Evolutionary conservation across 1,140 invertebrate species (phyloP), one percentile per base, ranked within the genome.

Genomic region (Oryctes rhinoceros): DNA sequence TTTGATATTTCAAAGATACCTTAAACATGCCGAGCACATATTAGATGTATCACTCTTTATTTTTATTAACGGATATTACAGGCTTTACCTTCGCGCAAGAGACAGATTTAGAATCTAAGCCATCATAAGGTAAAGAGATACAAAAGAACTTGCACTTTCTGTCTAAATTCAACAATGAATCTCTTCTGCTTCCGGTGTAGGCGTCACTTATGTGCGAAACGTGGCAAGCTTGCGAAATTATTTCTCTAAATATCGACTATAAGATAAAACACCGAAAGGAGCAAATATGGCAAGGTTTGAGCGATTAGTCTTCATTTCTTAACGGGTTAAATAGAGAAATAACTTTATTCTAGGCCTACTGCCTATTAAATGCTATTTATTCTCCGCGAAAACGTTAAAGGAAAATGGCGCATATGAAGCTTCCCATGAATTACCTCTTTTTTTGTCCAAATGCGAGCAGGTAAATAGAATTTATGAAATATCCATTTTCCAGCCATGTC

Each of bases 11-110:
- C 24, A 30, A 30, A 30, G 15, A 59, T 59, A 59, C 5, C 5
- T 15, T n/a, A 6, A 15, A 18, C 18, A 59, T 2, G 4, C 6
- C 53, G n/a, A 0, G 18, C 18, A 59, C 53, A 18, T n/a, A 59
- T 59, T 59, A n/a, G 53, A 59, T 59, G 20, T 59, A 59, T 59
- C 13, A 59, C 15, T 59, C 53, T 59, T 59, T 59, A 6, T 59
- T 59, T 18, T 59, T 6, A 18, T 59, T 18, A n/a, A n/a, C 18
- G 18, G 18, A n/a, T 15, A 18, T 59, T 18, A n/a, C 15, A 4
- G 18, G 18, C 15, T 59, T 59, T 15, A 18, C 15, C n/a, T 59
- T 18, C 15, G n/a, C 15, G 7, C 18, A 59, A 59, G 15, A 18
- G 53, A 59, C 20, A 3, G 53, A 15, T 6, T 18, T 59, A 18